These are phyloP conservation scores for Vimba vimba DNA, from an alignment of 2,113 vertebrate species.

Conservation along the genomic window DNA sequence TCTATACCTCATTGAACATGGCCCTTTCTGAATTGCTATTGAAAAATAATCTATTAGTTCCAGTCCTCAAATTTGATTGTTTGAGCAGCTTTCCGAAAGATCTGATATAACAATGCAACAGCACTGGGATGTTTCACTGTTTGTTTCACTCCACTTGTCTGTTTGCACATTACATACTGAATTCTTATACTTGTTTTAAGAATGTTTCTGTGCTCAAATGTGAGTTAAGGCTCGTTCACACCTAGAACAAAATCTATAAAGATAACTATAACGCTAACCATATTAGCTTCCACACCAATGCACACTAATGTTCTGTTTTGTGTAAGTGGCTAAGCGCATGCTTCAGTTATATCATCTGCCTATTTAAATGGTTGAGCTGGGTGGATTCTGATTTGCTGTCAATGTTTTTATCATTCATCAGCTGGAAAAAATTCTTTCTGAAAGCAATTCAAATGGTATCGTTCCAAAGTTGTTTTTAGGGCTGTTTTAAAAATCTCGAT, in stretches of 20 bases:
- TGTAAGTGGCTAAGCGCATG: not conserved
- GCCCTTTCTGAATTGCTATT: conserved; percentile 30
- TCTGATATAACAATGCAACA: not conserved
- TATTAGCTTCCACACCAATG: not conserved
- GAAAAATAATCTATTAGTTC: conserved; percentile 14
- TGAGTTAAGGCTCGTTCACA: too few relatives aligned
- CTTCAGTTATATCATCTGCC: not conserved
- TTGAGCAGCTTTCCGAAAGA: not conserved
- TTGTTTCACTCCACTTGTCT: not conserved
- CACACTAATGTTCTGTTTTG: not conserved
- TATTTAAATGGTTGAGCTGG: not conserved
- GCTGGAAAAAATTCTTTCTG: not conserved
- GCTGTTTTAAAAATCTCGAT: too few relatives aligned
- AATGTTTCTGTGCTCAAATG: too few relatives aligned
- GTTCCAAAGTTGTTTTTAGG: not conserved
- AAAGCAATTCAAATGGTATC: not conserved
- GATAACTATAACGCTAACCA: too few relatives aligned
- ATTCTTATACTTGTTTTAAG: too few relatives aligned
- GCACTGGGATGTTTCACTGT: not conserved
- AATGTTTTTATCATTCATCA: not conserved
- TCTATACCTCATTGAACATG: conserved; percentile 26
- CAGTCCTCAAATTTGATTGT: not conserved
- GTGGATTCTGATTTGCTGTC: not conserved
- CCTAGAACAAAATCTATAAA: too few relatives aligned
- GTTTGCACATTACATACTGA: not conserved